Conservation (phyloP, 2,888 invertebrate species). For the Trissolcus japonicus region DNA sequence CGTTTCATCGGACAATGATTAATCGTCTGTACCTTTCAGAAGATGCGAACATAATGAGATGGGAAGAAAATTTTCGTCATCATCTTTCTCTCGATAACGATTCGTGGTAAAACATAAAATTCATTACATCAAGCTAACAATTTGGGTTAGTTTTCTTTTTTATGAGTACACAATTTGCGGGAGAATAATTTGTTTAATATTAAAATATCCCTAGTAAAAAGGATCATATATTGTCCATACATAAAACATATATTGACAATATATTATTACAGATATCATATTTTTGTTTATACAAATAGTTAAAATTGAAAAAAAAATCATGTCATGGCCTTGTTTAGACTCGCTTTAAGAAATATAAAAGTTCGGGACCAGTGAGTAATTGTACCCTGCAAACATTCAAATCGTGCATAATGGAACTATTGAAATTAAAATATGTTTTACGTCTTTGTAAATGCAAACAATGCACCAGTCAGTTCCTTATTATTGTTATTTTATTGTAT, state of each 20-base stretch:
- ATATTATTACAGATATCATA: too few relatives aligned
- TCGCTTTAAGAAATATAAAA: constrained; percentile 23
- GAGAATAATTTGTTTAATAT: too few relatives aligned
- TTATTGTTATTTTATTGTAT: constrained; percentile 13
- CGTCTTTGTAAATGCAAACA: constrained; percentile 38
- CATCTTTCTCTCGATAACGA: background rate
- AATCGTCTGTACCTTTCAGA: constrained; percentile 13
- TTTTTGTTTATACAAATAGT: constrained; percentile 33
- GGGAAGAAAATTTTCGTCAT: constrained; percentile 1
- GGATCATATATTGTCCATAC: too few relatives aligned
- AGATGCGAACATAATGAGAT: constrained; percentile 16
- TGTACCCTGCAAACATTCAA: constrained; percentile 21
- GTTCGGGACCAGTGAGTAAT: constrained; percentile 22
- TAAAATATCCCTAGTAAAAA: too few relatives aligned
- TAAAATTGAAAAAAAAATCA: constrained; percentile 36
- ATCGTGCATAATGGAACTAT: constrained; percentile 42
- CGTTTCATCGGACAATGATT: constrained; percentile 27
- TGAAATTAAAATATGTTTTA: constrained; percentile 40
- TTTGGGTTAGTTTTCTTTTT: too few relatives aligned
- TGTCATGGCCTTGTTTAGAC: constrained; percentile 8
- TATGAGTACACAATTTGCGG: too few relatives aligned
- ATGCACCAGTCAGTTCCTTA: constrained; percentile 15
- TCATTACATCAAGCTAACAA: too few relatives aligned
- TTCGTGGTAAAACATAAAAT: too few relatives aligned
- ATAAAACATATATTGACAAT: too few relatives aligned